Evolutionary conservation across 2,797 vertebrate genomes (phyloP), one percentile per base, ranked within the genome.

Genomic region (Amblyopsis hoosieri): DNA sequence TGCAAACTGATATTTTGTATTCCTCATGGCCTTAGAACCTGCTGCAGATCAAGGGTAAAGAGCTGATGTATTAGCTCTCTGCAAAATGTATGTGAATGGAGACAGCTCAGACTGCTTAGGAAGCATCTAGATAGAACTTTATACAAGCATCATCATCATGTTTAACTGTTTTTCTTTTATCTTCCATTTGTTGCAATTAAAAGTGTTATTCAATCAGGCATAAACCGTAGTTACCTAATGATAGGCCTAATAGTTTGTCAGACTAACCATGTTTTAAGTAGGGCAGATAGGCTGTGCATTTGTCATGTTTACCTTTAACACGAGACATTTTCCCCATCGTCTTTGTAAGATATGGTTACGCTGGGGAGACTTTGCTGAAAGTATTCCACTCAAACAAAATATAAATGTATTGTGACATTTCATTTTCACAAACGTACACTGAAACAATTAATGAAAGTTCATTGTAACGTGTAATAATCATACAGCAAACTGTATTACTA

Each of bases 1-100:
- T 72, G 63, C 73, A 48, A 45, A 66, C 67, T 81, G 73, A 62
- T 58, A 29, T 0, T 45, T 75, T 62, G 71, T 63, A 71, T 66
- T 69, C 80, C 79, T 65, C 31, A 79, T 83, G 66, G 85, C 84
- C 87, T 90, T 90, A 86, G 67, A 74, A 59, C 64, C 60, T 73
- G 76, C 89, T 76, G 80, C 80, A 65, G 65, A 74, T 59, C 46
- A 64, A 45, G 49, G 57, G 64, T 67, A 72, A 74, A 72, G 75
- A 78, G 76, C 81, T 76, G 79, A 76, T 66, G 45, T 65, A 6
- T 67, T 71, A 66, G 78, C 65, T 71, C 12, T 31, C 12, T 31
- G 11, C 76, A 71, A 79, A 82, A 79, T 71, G 79, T 75, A 57
- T 15, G 80, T 12, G 53, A 77, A 5, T 47, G 68, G 68, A 72